Conservation (phyloP, 2,113 vertebrate species). For the Semicossyphus pulcher region DNA sequence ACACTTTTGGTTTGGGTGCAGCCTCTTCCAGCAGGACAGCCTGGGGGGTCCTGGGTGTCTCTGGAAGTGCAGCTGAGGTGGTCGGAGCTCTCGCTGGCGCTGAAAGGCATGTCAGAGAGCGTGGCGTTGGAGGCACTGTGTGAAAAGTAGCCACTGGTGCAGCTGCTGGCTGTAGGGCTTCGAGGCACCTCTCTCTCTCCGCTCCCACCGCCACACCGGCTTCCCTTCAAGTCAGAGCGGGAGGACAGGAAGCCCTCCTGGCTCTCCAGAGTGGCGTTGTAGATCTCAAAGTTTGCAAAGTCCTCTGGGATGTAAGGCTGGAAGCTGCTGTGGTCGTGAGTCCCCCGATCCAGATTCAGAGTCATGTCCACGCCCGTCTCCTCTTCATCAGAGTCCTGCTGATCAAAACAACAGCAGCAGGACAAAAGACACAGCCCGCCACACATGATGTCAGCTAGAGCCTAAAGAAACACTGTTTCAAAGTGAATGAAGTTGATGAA, state of each 20-base stretch:
- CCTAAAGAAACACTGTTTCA: background rate
- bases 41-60: conserved; percentile 79
- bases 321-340: conserved; percentile 79
- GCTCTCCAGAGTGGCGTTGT: conserved; percentile 93
- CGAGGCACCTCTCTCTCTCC: conserved; percentile 89
- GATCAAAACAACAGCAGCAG: conserved; percentile 50
- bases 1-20: conserved; percentile 83
- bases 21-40: conserved; percentile 59
- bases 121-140: conserved; percentile 97
- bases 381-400: conserved; percentile 94
- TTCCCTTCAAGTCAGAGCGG: conserved; percentile 80
- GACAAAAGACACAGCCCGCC: conserved; percentile 44
- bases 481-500: conserved; percentile 29
- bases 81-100: conserved; percentile 92
- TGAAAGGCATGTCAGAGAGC: conserved; percentile 92
- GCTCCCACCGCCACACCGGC: conserved; percentile 78
- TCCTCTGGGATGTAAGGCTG: conserved; percentile 92
- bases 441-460: conserved; percentile 30
- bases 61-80: conserved; percentile 85
- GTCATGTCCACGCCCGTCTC: conserved; percentile 80
- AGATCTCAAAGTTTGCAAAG: conserved; percentile 98
- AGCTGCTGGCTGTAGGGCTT: conserved; percentile 96
- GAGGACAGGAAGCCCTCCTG: conserved; percentile 83
- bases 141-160: conserved; percentile 98
- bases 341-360: conserved; percentile 73